Conservation (phyloP, 2,888 invertebrate species). For the Seira sanloemensis region DNA sequence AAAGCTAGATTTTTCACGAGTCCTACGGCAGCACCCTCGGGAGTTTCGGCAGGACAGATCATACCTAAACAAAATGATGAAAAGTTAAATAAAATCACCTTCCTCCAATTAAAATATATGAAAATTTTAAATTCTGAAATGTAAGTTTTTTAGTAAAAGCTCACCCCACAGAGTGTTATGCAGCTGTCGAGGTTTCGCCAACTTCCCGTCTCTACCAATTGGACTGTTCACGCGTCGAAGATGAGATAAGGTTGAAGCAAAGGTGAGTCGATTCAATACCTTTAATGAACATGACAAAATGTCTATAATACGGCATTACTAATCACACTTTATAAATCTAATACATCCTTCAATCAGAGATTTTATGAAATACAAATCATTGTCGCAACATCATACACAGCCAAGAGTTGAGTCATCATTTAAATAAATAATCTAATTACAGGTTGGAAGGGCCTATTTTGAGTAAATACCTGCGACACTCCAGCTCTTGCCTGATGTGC, state of each 20-base stretch:
- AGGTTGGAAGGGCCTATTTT: too few species aligned
- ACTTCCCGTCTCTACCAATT: conserved; percentile 98
- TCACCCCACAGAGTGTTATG: conserved; percentile 98
- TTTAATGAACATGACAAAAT: conserved; percentile 72
- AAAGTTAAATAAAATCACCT: background rate
- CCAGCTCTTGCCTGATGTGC: conserved; percentile 99
- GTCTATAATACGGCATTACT: conserved; percentile 22
- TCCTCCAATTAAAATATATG: too few species aligned
- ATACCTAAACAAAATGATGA: conserved; percentile 78
- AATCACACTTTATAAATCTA: background rate
- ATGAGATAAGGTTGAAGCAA: conserved; percentile 98
- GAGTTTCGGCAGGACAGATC: conserved; percentile 99
- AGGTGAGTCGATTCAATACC: conserved; percentile 98
- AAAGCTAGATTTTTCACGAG: conserved; percentile 98
- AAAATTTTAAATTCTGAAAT: too few species aligned
- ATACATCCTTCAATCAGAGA: too few species aligned
- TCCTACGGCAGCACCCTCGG: conserved; percentile 96
- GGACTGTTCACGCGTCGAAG: conserved; percentile 98
- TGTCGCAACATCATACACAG: conserved; percentile 60
- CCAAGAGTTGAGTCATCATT: conserved; percentile 48
- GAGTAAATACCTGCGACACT: conserved; percentile 87
- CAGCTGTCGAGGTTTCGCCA: conserved; percentile 98
- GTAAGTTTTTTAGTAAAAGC: too few species aligned
- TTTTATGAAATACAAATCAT: conserved; percentile 39
- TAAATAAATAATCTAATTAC: background rate